These are phyloP conservation scores for Embidobia sp. DNA, from an alignment of 2,888 invertebrate species.

Conservation along the genomic window DNA sequence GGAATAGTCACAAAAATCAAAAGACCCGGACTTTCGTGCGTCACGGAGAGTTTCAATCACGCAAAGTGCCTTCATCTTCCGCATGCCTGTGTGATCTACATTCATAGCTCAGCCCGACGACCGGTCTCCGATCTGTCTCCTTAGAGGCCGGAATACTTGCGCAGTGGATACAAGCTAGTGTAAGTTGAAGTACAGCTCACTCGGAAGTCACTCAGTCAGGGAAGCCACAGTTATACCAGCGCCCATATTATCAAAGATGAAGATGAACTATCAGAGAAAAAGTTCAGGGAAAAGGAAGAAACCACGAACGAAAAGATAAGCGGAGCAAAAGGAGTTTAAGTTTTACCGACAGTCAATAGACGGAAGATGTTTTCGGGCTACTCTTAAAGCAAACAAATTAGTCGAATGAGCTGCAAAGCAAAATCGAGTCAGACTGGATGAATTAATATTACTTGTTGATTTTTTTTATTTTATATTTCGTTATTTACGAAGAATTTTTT, in stretches of 20 bases:
- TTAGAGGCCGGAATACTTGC: constrained; percentile 8
- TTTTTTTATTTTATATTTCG: too few relatives aligned
- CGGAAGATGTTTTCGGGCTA: too few relatives aligned
- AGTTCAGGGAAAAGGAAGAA: constrained; percentile 15
- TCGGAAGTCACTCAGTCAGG: constrained; percentile 53
- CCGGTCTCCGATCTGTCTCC: constrained; percentile 38
- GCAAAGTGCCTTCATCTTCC: constrained; percentile 71
- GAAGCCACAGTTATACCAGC: constrained; percentile 46
- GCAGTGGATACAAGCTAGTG: constrained; percentile 33
- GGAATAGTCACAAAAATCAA: constrained; percentile 62
- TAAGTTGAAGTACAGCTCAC: constrained; percentile 45
- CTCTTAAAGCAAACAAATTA: too few relatives aligned
- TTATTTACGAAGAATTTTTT: too few relatives aligned
- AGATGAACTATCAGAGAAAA: constrained; percentile 43
- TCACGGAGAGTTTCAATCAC: constrained; percentile 72
- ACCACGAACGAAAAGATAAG: too few relatives aligned
- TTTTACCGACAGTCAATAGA: constrained; percentile 38
- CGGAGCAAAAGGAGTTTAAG: neutral
- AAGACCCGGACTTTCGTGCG: constrained; percentile 65
- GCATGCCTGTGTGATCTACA: constrained; percentile 50
- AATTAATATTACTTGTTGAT: too few relatives aligned
- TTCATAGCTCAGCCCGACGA: constrained; percentile 33
- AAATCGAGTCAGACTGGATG: too few relatives aligned
- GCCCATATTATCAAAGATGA: constrained; percentile 42
- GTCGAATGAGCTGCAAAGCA: too few relatives aligned